These are phyloP conservation scores for Lateolabrax maculatus DNA, from an alignment of 2,797 vertebrate genomes.

Conservation along the genomic window DNA sequence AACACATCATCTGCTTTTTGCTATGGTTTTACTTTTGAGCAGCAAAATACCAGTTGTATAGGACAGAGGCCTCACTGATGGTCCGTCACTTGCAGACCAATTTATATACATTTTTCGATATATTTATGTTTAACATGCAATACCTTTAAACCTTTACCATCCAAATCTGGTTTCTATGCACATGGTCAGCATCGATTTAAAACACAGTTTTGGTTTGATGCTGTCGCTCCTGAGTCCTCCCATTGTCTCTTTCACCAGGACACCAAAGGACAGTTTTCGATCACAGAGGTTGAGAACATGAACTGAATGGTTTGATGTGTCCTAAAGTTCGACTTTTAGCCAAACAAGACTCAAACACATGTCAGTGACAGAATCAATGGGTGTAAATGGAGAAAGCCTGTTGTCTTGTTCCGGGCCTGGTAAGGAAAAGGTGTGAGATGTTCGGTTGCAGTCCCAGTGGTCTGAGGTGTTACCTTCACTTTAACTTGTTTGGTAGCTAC, in stretches of 20 bases:
- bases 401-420: constrained; percentile 73
- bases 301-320: constrained; percentile 71
- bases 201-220: background rate
- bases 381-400: constrained; percentile 88
- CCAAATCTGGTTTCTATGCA: background rate
- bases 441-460: constrained; percentile 77
- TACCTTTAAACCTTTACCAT: background rate
- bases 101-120: background rate
- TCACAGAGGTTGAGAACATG: constrained; percentile 69
- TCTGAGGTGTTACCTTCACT: constrained; percentile 79
- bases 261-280: constrained; percentile 55
- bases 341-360: constrained; percentile 82
- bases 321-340: constrained; percentile 81
- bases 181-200: background rate
- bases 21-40: too few relatives aligned
- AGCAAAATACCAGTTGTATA: too few relatives aligned
- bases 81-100: background rate
- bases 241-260: constrained; percentile 32
- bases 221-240: background rate
- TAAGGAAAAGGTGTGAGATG: constrained; percentile 79
- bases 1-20: background rate
- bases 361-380: constrained; percentile 83
- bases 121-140: background rate
- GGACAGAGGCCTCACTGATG: background rate
- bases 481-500: constrained; percentile 64